These are phyloP conservation scores for Pipra filicauda DNA, from an alignment of 2,113 vertebrate genomes.

Conservation along the genomic window DNA sequence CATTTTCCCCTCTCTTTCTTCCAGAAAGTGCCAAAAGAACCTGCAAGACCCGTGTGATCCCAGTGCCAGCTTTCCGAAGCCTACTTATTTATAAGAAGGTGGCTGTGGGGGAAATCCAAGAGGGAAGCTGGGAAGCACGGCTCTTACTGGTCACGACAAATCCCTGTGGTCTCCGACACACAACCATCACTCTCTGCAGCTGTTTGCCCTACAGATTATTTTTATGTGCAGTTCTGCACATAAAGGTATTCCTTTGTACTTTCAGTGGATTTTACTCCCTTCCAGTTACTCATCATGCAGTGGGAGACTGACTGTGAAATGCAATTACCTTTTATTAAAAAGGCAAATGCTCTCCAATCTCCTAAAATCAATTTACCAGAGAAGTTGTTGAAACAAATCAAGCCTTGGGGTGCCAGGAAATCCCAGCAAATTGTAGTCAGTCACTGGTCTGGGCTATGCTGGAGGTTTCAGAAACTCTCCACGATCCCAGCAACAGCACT, in stretches of 20 bases:
- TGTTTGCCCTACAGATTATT: not conserved
- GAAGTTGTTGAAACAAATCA: not conserved
- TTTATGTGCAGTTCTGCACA: not conserved
- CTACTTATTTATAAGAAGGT: not conserved
- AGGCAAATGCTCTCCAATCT: not conserved
- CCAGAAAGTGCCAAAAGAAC: not conserved
- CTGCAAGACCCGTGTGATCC: not conserved
- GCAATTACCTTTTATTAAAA: not conserved
- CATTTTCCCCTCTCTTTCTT: not conserved
- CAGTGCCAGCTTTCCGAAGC: not conserved
- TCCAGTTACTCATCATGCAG: not conserved
- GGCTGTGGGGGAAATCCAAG: not conserved
- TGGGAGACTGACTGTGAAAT: not conserved
- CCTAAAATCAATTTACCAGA: not conserved
- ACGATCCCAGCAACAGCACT: not conserved
- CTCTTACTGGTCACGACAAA: not conserved
- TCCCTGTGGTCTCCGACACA: not conserved
- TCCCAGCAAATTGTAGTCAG: not conserved
- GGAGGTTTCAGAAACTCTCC: not conserved
- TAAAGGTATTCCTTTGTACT: not conserved
- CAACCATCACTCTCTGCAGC: not conserved
- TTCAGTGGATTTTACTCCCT: not conserved
- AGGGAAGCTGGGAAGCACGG: not conserved
- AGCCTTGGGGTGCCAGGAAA: not conserved
- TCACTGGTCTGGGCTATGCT: not conserved